Conservation (phyloP, 2,797 vertebrate species). For the Trichosurus vulpecula region DNA sequence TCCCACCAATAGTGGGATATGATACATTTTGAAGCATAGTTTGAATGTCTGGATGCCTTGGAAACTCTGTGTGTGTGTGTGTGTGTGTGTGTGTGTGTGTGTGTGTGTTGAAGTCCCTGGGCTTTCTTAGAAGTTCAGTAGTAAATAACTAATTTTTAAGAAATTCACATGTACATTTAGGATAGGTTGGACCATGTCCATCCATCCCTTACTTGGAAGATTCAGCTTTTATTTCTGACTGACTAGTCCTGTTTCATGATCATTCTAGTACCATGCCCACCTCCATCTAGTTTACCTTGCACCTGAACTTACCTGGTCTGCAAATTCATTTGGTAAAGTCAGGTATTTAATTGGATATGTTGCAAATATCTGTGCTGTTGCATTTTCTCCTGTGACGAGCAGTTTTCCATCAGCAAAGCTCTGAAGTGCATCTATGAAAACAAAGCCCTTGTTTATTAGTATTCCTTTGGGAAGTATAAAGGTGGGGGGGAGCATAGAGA, state of each 20-base stretch:
- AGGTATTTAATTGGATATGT: conserved; percentile 93
- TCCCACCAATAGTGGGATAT: background rate
- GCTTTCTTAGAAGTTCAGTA: background rate
- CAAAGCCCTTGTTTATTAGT: conserved; percentile 37
- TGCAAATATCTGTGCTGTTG: conserved; percentile 96
- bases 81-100: background rate
- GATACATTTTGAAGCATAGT: background rate
- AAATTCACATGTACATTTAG: background rate
- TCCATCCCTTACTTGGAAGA: conserved; percentile 3
- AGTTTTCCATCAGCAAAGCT: conserved; percentile 88
- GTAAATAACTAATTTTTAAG: background rate
- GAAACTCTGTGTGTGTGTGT: background rate
- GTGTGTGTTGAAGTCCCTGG: background rate
- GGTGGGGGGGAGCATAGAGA: background rate
- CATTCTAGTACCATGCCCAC: background rate
- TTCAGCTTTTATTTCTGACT: background rate
- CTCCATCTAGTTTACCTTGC: background rate
- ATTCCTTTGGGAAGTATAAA: background rate
- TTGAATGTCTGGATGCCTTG: background rate
- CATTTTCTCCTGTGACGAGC: conserved; percentile 89
- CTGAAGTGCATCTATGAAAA: conserved; percentile 91
- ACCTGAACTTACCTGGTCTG: conserved; percentile 91
- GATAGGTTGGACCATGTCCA: background rate
- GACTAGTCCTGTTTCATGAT: background rate
- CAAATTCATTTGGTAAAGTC: conserved; percentile 91